A percentile compares a stretch with the other conserved stretches of the same genome.
phyloP scores from a whole-genome alignment of 2,113 vertebrate genomes.

The Melanotaenia duboulayi region DNA sequence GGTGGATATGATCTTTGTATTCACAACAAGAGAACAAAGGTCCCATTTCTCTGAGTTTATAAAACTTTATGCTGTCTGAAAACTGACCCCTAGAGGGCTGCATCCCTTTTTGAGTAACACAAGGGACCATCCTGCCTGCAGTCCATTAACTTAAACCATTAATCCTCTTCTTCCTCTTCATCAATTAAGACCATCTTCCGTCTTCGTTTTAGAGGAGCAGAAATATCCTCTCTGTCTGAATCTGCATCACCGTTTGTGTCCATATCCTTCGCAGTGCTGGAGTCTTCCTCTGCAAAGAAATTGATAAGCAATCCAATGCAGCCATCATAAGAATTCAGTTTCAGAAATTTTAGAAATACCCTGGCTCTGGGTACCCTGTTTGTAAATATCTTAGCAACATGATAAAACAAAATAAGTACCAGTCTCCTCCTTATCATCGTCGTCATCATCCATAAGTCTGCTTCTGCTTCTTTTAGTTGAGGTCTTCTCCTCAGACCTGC shows the following conservation, averaged over 20 bases:
- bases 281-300: conserved; percentile 47
- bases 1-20: background rate
- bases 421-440: conserved; percentile 66
- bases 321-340: background rate
- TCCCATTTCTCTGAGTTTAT: background rate
- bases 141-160: conserved; percentile 45
- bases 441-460: conserved; percentile 80
- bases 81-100: conserved; percentile 17
- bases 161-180: conserved; percentile 78
- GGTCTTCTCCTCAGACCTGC: conserved; percentile 50
- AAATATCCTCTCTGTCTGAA: conserved; percentile 74
- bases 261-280: conserved; percentile 1
- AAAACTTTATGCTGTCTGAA: conserved; percentile 21
- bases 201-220: conserved; percentile 81
- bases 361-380: background rate
- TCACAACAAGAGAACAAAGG: background rate
- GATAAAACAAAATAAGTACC: conserved; percentile 49
- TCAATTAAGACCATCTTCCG: conserved; percentile 85
- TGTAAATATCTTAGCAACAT: background rate
- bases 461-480: conserved; percentile 81
- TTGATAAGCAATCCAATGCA: background rate
- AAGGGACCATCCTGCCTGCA: background rate
- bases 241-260: conserved; percentile 44
- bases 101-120: background rate
- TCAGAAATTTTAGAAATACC: background rate